These are phyloP conservation scores for Dryobotodes eremita DNA, from an alignment of 2,888 invertebrate genomes.

Conservation along the genomic window DNA sequence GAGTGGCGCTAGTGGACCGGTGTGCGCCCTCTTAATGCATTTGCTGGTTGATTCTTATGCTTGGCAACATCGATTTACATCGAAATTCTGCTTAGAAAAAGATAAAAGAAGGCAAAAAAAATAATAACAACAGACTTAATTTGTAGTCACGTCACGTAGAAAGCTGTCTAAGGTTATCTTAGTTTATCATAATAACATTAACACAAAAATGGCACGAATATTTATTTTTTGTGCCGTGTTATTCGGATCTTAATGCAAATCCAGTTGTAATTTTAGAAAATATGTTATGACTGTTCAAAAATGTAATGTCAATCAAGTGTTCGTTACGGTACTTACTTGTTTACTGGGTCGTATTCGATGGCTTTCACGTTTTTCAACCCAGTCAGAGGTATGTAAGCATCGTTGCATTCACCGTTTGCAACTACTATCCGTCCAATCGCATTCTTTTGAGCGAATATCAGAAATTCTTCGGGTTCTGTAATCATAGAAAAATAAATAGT, in stretches of 20 bases:
- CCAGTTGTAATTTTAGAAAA: neutral
- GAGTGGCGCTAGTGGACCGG: too few species aligned
- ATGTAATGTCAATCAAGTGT: neutral
- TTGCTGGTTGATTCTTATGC: neutral
- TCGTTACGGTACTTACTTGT: conserved; percentile 76
- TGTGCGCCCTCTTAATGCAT: too few species aligned
- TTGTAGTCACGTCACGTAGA: neutral
- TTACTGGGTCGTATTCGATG: conserved; percentile 96
- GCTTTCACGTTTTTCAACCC: conserved; percentile 95
- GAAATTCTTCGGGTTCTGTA: conserved; percentile 95
- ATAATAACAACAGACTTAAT: neutral
- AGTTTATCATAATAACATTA: neutral
- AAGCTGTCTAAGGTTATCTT: neutral
- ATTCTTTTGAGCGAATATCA: conserved; percentile 96
- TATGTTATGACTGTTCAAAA: neutral
- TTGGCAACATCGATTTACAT: neutral
- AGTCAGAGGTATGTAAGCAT: conserved; percentile 94
- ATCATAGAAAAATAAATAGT: neutral
- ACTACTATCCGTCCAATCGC: conserved; percentile 95
- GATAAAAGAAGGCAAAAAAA: neutral
- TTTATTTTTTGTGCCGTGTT: neutral
- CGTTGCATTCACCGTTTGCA: conserved; percentile 95
- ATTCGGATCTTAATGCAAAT: neutral
- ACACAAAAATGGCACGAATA: neutral
- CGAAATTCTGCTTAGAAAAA: neutral